Percentiles rank a stretch among this genome's conserved stretches.
Evolutionary conservation across 1,140 invertebrate species (phyloP).

Genomic region (Caerostris extrusa): DNA sequence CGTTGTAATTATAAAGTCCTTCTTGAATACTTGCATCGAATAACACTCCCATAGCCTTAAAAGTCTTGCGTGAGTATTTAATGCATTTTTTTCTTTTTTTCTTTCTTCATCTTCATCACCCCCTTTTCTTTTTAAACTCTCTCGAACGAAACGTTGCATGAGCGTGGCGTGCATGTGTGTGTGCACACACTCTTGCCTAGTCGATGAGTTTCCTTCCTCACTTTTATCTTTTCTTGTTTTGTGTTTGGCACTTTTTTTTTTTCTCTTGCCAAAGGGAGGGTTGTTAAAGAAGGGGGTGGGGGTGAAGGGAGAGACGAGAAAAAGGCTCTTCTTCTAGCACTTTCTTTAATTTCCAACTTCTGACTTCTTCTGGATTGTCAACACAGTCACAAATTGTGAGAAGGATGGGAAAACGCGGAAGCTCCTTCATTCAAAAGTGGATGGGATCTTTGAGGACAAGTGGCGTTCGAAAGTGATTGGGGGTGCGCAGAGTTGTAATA

Average conservation of each 20-base stretch:
- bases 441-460: background rate
- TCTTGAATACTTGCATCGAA: constrained; percentile 39
- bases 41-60: constrained; percentile 31
- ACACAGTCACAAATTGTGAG: constrained; percentile 22
- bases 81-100: constrained; percentile 11
- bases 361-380: constrained; percentile 26
- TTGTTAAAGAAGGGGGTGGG: background rate
- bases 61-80: constrained; percentile 19
- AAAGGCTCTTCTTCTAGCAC: background rate
- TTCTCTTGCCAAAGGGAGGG: background rate
- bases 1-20: constrained; percentile 64
- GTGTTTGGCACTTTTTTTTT: constrained; percentile 14
- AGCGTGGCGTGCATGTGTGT: background rate
- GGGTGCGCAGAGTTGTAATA: background rate
- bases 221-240: constrained; percentile 33
- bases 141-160: background rate
- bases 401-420: background rate
- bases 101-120: background rate
- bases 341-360: constrained; percentile 35
- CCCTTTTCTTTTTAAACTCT: background rate
- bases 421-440: background rate
- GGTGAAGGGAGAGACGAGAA: background rate
- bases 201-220: constrained; percentile 26
- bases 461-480: too few relatives aligned
- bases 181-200: background rate